A percentile compares a stretch with the other conserved stretches of the same genome.
These are phyloP conservation scores for Latrodectus geometricus DNA, from an alignment of 1,140 invertebrate species.

Conservation along the genomic window DNA sequence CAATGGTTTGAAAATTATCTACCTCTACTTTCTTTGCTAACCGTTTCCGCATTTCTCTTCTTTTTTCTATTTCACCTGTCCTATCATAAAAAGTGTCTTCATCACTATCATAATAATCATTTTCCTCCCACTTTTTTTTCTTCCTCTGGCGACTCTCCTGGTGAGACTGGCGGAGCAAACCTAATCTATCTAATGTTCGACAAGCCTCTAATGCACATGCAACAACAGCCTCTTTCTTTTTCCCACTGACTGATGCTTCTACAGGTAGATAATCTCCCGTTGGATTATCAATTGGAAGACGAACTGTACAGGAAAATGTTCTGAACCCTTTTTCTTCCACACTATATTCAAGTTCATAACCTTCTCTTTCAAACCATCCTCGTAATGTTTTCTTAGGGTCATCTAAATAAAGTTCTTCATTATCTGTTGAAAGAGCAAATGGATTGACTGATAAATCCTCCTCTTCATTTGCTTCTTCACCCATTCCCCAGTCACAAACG, in stretches of 20 bases:
- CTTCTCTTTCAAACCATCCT: constrained; percentile 96
- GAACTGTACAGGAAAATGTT: constrained; percentile 79
- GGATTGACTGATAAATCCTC: constrained; percentile 84
- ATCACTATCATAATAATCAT: constrained; percentile 96
- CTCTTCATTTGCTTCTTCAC: constrained; percentile 90
- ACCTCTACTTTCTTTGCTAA: constrained; percentile 74
- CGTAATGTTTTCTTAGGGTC: constrained; percentile 95
- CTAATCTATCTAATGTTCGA: constrained; percentile 86
- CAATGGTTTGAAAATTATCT: constrained; percentile 86
- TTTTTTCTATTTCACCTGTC: constrained; percentile 91
- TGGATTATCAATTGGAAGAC: constrained; percentile 83
- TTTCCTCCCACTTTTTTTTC: constrained; percentile 83
- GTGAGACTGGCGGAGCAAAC: constrained; percentile 81
- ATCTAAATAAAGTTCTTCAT: constrained; percentile 90
- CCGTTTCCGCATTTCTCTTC: constrained; percentile 83
- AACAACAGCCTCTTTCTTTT: constrained; percentile 93
- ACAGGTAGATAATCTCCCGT: constrained; percentile 81
- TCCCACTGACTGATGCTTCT: constrained; percentile 87
- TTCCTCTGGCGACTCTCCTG: constrained; percentile 81
- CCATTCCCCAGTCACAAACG: constrained; percentile 88
- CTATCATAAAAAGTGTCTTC: constrained; percentile 96
- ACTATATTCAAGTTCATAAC: constrained; percentile 85
- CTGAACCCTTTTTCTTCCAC: constrained; percentile 84
- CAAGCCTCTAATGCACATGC: constrained; percentile 96
- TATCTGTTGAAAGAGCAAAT: constrained; percentile 75